A percentile compares a stretch with the other conserved stretches of the same genome.
Evolutionary conservation across 2,797 vertebrate species (phyloP).

Genomic region (Vespertilio murinus): DNA sequence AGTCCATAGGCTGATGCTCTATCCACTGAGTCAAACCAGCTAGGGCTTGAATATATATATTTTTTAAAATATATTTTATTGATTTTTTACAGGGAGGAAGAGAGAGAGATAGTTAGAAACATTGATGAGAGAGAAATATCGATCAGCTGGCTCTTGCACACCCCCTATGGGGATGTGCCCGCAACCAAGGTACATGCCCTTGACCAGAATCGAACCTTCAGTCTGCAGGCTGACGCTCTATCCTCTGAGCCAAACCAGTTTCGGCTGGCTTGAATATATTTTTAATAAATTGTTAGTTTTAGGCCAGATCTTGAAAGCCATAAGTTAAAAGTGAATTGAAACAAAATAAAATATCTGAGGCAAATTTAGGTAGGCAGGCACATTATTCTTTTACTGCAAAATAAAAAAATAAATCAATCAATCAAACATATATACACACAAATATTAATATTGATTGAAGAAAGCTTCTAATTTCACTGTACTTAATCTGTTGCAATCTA

Average conservation of each 20-base stretch:
- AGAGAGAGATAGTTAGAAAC: too few relatives aligned
- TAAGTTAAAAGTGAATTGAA: slow-evolving; percentile 26
- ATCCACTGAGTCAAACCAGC: too few relatives aligned
- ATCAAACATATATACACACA: not conserved
- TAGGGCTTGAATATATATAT: not conserved
- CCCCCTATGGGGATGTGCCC: too few relatives aligned
- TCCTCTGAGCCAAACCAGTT: too few relatives aligned
- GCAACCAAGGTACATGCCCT: too few relatives aligned
- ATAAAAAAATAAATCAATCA: not conserved
- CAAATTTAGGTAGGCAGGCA: slow-evolving; percentile 29
- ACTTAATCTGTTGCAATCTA: not conserved
- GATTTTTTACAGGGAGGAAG: too few relatives aligned
- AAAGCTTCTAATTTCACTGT: not conserved
- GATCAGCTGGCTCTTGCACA: too few relatives aligned
- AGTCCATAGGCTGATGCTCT: too few relatives aligned
- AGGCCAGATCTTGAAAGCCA: not conserved
- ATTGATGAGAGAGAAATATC: too few relatives aligned
- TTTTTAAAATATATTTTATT: too few relatives aligned
- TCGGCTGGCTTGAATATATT: not conserved
- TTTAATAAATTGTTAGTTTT: slow-evolving; percentile 39
- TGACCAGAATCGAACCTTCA: too few relatives aligned
- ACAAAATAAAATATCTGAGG: not conserved
- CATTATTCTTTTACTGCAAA: not conserved
- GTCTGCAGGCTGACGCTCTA: too few relatives aligned
- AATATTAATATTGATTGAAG: not conserved